Evolutionary conservation across 1,140 invertebrate genomes (phyloP), one percentile per base, ranked within the genome.

Genomic region (Drosophila aff.): DNA sequence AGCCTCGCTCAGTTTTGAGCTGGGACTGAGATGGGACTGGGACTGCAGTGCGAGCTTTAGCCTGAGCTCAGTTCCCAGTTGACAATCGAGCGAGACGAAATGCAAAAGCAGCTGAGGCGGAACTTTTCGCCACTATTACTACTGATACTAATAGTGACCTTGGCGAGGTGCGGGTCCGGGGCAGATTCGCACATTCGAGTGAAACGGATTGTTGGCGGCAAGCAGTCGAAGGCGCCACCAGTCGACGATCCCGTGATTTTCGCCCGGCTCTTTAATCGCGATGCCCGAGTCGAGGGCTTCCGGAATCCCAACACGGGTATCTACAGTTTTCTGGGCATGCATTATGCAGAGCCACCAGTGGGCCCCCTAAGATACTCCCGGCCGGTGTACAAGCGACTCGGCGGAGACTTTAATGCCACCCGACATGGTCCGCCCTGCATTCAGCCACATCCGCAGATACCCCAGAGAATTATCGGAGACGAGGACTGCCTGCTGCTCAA

Each of bases 401-500:
- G 93, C 61, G 95, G 94, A 7, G 93, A 94, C 49, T 73, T 95
- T 0, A 94, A 94, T 82, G 95, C 95, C 18, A 95, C 94, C 1
- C 76, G 68, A 2, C 94, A 93, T 91, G 94, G 94, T 5, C 81
- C 93, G 9, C 94, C 95, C 4, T 95, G 95, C 71, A 93, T 95
- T 26, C 95, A 95, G 71, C 94, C 94, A 6, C 92, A 94, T 79
- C 93, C 92, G 16, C 91, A 93, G 47, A 68, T 76, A 4, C 79
- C 60, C 4, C 21, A 75, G 43, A 62, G 80, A 40, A 74, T 95
- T 9, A 91, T 95, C 33, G 95, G 95, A 11, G 94, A 93, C 46
- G 96, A 97, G 91, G 95, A 97, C 90, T 97, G 96, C 92, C 92
- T 97, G 33, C 95, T 96, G 86, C 92, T 97, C 3, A 97, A 97